A percentile compares a stretch with the other conserved stretches of the same genome.
These are phyloP conservation scores for Perodicticus potto DNA, from an alignment of 2,797 vertebrate genomes.

Conservation along the genomic window DNA sequence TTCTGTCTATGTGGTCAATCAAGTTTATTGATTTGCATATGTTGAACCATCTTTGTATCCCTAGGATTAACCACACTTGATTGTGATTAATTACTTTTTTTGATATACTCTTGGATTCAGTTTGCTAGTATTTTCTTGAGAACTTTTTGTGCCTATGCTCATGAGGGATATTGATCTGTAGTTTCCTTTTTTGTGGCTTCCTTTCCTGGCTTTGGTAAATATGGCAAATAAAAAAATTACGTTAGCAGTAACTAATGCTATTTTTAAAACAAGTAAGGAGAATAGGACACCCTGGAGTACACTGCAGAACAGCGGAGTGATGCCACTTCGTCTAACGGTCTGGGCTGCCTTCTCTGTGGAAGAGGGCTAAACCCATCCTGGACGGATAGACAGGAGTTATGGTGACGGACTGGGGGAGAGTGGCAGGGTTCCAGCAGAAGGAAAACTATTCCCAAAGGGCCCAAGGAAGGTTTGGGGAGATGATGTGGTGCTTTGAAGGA, in stretches of 20 bases:
- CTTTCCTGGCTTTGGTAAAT: neutral
- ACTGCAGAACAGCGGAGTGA: accelerated
- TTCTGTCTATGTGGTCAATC: neutral
- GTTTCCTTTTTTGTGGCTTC: no score
- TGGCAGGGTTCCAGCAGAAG: neutral
- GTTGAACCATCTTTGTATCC: neutral
- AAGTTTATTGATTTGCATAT: neutral
- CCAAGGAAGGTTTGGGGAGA: no score
- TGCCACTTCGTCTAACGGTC: accelerated
- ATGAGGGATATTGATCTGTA: no score
- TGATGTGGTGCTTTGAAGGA: neutral
- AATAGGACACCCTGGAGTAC: accelerated
- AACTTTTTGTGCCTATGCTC: neutral
- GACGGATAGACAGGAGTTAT: neutral
- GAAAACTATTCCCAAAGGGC: neutral
- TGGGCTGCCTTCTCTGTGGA: neutral
- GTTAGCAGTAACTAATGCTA: neutral
- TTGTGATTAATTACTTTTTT: neutral
- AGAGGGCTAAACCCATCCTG: neutral
- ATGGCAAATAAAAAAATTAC: neutral
- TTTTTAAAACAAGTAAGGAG: neutral
- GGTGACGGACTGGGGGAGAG: neutral
- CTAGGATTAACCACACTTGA: neutral
- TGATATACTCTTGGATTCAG: neutral
- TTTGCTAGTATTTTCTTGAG: no score